Evolutionary conservation across 1,140 invertebrate species (phyloP).

Genomic region (Campoletis sonorensis): DNA sequence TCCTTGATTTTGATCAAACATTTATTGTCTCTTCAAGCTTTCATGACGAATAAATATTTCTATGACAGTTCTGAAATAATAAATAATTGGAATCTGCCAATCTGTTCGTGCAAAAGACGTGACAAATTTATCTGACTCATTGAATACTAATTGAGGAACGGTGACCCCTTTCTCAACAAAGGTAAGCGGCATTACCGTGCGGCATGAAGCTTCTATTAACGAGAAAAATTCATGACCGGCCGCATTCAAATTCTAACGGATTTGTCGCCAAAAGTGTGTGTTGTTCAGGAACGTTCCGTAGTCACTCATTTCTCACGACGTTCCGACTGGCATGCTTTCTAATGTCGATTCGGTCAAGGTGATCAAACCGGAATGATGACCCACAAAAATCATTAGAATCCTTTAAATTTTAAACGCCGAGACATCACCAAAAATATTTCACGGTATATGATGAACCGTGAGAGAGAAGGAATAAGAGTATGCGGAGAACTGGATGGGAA

Average conservation of each 20-base stretch:
- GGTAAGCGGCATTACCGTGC: neutral
- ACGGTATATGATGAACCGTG: neutral
- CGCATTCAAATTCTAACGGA: neutral
- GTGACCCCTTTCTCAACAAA: neutral
- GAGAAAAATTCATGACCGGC: too few relatives aligned
- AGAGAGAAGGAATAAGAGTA: constrained; percentile 25
- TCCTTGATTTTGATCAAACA: too few relatives aligned
- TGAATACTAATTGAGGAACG: too few relatives aligned
- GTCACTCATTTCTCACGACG: neutral
- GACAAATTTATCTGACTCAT: too few relatives aligned
- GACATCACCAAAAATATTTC: constrained; percentile 29
- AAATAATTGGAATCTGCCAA: too few relatives aligned
- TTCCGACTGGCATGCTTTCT: constrained; percentile 4
- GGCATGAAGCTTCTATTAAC: neutral
- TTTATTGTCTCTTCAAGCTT: too few relatives aligned
- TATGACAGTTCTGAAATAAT: too few relatives aligned
- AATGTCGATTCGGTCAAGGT: neutral
- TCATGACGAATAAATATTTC: too few relatives aligned
- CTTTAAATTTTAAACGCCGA: constrained; percentile 59
- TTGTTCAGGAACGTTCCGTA: too few relatives aligned
- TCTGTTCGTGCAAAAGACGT: neutral
- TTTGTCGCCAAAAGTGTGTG: neutral
- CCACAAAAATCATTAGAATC: neutral
- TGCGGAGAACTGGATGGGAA: constrained; percentile 1
- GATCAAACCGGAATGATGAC: neutral